Percentiles rank a stretch among this genome's conserved stretches.
Conservation (phyloP, 2,113 vertebrate species). For the Pungitius pungitius region DNA sequence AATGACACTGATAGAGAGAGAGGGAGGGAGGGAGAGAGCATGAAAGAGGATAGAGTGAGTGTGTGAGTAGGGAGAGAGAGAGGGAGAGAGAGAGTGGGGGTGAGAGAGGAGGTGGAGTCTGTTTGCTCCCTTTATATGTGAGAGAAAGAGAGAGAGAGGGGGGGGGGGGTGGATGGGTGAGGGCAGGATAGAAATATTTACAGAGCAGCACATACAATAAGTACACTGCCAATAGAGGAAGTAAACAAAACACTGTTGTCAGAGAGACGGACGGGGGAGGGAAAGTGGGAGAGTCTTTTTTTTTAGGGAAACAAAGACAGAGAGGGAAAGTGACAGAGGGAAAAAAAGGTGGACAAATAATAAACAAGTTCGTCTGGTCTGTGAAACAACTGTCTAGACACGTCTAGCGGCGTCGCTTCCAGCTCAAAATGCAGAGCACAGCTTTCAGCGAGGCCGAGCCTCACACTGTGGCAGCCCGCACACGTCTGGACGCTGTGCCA, state of each 20-base stretch:
- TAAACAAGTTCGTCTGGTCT: conserved; percentile 67
- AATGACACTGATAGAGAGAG: conserved; percentile 78
- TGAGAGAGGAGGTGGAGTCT: conserved; percentile 73
- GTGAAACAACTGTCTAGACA: conserved; percentile 71
- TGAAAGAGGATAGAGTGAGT: conserved; percentile 32
- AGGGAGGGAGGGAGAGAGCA: conserved; percentile 48
- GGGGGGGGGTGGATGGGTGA: conserved; percentile 48
- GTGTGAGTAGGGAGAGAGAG: conserved; percentile 51
- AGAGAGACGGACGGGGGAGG: conserved; percentile 44
- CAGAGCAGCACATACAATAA: conserved; percentile 52
- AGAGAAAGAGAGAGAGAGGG: conserved; percentile 56
- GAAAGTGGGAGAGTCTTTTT: conserved; percentile 17
- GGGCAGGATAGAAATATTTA: conserved; percentile 69
- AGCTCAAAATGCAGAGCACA: conserved; percentile 7
- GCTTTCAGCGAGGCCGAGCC: conserved; percentile 7
- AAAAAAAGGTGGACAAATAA: conserved; percentile 41
- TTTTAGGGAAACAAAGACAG: conserved; percentile 44
- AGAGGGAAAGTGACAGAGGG: conserved; percentile 31
- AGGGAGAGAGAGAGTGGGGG: conserved; percentile 36
- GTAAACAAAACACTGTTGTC: conserved; percentile 60
- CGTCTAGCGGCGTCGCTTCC: conserved; percentile 38
- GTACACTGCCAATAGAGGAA: conserved; percentile 37
- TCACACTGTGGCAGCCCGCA: conserved; percentile 44
- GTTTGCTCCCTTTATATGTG: conserved; percentile 69
- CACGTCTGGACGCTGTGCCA: conserved; percentile 41